These are phyloP conservation scores for Drosophila vallismaia DNA, from an alignment of 2,888 invertebrate species.

Conservation along the genomic window DNA sequence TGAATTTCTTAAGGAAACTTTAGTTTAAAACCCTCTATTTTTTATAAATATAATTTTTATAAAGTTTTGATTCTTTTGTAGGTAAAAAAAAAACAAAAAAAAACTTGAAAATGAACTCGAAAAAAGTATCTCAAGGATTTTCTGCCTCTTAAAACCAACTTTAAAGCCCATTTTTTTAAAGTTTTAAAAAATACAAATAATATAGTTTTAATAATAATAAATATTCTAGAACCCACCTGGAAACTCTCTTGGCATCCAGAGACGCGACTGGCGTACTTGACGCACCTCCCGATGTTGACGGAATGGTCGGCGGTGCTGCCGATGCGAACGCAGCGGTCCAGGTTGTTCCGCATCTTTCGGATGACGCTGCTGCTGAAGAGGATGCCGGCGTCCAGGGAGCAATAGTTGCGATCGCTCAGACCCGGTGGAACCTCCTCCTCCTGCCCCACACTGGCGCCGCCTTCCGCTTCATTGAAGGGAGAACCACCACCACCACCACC, in stretches of 20 bases:
- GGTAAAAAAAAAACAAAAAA: no score
- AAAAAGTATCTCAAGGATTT: no score
- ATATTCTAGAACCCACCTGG: slow-evolving; percentile 82
- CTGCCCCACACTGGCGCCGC: slow-evolving; percentile 4
- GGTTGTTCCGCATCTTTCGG: slow-evolving; percentile 89
- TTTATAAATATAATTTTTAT: no score
- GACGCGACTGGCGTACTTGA: slow-evolving; percentile 84
- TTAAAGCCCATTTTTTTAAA: no score
- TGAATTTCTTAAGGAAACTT: no score
- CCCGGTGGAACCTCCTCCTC: slow-evolving; percentile 43
- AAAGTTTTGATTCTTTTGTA: no score
- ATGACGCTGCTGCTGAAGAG: slow-evolving; percentile 94
- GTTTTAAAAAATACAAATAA: not conserved
- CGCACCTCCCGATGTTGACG: slow-evolving; percentile 94
- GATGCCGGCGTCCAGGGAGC: slow-evolving; percentile 91
- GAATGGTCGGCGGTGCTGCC: slow-evolving; percentile 92
- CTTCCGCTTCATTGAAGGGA: not conserved
- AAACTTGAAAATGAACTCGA: no score
- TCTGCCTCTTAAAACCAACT: no score
- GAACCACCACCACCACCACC: not conserved
- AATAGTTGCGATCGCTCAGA: slow-evolving; percentile 81
- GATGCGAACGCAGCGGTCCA: slow-evolving; percentile 96
- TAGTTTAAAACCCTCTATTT: no score
- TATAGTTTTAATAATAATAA: not conserved
- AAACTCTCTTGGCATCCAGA: slow-evolving; percentile 83